Percentiles rank a stretch among this genome's conserved stretches.
These are phyloP conservation scores for Malaclemys terrapin DNA, from an alignment of 2,113 vertebrate genomes.

Conservation along the genomic window DNA sequence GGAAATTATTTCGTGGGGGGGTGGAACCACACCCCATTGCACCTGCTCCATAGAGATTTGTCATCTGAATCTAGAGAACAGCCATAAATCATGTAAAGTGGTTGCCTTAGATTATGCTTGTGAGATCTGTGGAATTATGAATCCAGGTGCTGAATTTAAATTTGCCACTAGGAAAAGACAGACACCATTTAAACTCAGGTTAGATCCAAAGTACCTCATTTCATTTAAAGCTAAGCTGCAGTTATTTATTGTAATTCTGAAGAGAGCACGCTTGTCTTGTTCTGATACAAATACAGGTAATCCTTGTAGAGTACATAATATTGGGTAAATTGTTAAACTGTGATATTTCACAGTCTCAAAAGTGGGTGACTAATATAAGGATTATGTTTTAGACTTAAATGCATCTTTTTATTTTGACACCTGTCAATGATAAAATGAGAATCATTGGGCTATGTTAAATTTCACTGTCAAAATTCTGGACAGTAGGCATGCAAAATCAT, in stretches of 20 bases:
- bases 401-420: slow-evolving; percentile 1
- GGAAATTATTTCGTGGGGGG: slow-evolving; percentile 28
- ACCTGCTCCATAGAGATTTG: slow-evolving; percentile 59
- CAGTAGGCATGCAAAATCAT: neutral
- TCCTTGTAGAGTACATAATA: neutral
- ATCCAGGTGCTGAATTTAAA: slow-evolving; percentile 60
- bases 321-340: neutral
- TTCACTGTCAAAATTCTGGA: neutral
- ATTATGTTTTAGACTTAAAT: neutral
- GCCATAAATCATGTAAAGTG: slow-evolving; percentile 62
- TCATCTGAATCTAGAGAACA: slow-evolving; percentile 36
- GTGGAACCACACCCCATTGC: slow-evolving; percentile 14
- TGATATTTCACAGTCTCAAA: slow-evolving; percentile 42
- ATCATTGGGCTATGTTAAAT: neutral
- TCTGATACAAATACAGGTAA: slow-evolving; percentile 8
- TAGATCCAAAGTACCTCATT: slow-evolving; percentile 46
- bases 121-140: slow-evolving; percentile 57
- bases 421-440: neutral
- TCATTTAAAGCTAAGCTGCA: slow-evolving; percentile 53
- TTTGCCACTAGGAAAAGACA: slow-evolving; percentile 55
- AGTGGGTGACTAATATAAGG: neutral
- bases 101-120: slow-evolving; percentile 30
- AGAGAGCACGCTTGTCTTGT: neutral
- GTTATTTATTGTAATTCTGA: slow-evolving; percentile 42
- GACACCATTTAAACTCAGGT: slow-evolving; percentile 59